Base-by-base conservation (phyloP, 2,113 vertebrate species). In the Hirundichthys speculiger region DNA sequence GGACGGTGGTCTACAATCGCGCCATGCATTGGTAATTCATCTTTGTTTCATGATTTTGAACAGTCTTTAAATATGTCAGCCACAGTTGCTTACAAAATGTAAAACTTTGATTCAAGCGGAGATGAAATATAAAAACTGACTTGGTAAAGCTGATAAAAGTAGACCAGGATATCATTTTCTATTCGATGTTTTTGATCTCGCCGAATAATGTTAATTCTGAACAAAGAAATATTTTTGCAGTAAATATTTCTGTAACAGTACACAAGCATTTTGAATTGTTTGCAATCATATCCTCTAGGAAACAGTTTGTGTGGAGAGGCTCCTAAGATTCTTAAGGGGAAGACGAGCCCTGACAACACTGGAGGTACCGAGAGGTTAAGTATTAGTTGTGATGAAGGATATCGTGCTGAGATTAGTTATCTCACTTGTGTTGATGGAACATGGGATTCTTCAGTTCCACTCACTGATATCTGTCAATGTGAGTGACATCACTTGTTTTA, bases 21-120 rank as follows among this genome's bases (percentile, higher is more conserved):
- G 12, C 0, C 0, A 7, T 90, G 89, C 73, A 84, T 91, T 16
- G 59, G 88, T 91, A 87, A 87, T 51, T 20, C 1, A 39, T 51
- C 22, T 41, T 64, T 52, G n/a, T n/a, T n/a, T n/a, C n/a, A 2
- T 19, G 47, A 0, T 66, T 39, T 45, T 5, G 2, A 49, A 14
- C 53, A 0, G n/a, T n/a, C n/a, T n/a, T 43, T 0, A 64, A 53
- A 6, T 10, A 11, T 58, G 50, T 3, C 14, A 18, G 11, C 27
- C 0, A 21, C 18, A 22, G 56, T 15, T n/a, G 10, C 0, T 54
- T 54, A 14, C 18, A 20, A 24, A 34, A 52, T 52, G 39, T 38
- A 3, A 21, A n/a, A n/a, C n/a, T n/a, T n/a, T n/a, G n/a, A n/a
- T n/a, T n/a, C n/a, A n/a, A n/a, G n/a, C n/a, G n/a, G n/a, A n/a